phyloP scores from a whole-genome alignment of 2,888 invertebrate species.

The Troides helena region DNA sequence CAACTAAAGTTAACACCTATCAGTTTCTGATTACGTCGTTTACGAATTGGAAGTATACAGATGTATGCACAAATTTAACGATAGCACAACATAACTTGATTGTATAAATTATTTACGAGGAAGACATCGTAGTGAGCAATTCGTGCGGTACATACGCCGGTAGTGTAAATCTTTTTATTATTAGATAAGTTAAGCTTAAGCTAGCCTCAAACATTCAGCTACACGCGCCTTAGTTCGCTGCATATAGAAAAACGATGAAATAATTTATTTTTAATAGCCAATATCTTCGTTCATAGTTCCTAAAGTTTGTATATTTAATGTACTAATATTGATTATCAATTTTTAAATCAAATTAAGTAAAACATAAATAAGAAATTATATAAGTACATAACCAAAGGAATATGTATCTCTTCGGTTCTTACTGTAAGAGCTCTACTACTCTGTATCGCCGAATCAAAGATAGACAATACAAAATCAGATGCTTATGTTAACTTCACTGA shows the following conservation, averaged over 20 bases:
- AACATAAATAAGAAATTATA: background rate
- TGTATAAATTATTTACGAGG: slow-evolving; percentile 68
- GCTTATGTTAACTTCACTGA: no score
- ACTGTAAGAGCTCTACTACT: no score
- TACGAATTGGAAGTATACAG: background rate
- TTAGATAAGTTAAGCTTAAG: slow-evolving; percentile 40
- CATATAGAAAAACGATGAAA: background rate
- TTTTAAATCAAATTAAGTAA: background rate
- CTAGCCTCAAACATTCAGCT: background rate
- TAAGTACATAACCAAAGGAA: no score
- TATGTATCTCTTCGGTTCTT: no score
- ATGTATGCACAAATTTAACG: slow-evolving; percentile 57
- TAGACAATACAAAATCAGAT: no score
- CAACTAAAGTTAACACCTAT: background rate
- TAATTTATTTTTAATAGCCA: background rate
- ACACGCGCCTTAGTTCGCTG: slow-evolving; percentile 10
- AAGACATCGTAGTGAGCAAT: slow-evolving; percentile 77
- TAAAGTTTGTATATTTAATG: background rate
- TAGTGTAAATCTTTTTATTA: slow-evolving; percentile 49
- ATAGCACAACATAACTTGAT: slow-evolving; percentile 60
- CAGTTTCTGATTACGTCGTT: background rate
- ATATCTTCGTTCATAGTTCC: background rate
- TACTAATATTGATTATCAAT: background rate
- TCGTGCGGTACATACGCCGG: slow-evolving; percentile 44
- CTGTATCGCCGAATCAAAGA: no score